Percentiles rank a stretch among this genome's conserved stretches.
These are phyloP conservation scores for Mesocentrotus franciscanus DNA, from an alignment of 53 echinoderm and acorn worm species.

Conservation along the genomic window DNA sequence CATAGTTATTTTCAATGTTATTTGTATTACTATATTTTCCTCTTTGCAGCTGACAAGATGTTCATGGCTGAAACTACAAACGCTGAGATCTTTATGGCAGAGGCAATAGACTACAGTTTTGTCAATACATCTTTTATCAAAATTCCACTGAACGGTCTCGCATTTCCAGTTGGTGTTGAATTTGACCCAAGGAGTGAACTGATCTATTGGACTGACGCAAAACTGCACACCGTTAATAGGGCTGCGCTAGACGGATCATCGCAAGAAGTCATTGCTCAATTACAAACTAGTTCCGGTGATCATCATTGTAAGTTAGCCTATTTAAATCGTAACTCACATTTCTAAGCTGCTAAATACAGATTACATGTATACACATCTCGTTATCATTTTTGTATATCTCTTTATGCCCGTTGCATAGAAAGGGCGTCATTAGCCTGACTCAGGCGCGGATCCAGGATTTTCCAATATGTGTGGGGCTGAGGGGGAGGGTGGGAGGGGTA, in stretches of 20 bases:
- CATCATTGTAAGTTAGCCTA: neutral
- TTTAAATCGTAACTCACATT: too few relatives aligned
- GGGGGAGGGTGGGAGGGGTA: too few relatives aligned
- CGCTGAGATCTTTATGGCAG: neutral
- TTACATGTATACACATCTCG: too few relatives aligned
- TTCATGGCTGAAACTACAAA: neutral
- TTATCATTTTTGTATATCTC: too few relatives aligned
- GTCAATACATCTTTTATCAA: neutral
- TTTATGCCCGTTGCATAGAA: too few relatives aligned
- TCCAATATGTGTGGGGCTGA: too few relatives aligned
- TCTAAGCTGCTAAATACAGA: too few relatives aligned
- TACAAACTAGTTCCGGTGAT: neutral
- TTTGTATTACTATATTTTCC: too few relatives aligned
- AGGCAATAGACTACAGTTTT: neutral
- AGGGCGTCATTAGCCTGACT: too few relatives aligned
- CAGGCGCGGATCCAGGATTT: too few relatives aligned
- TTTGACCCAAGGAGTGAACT: neutral
- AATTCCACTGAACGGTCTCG: neutral
- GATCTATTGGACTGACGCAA: neutral
- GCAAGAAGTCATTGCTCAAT: neutral
- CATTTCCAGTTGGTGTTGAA: neutral
- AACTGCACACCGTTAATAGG: neutral
- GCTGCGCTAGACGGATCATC: neutral
- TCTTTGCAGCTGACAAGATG: conserved; percentile 13
- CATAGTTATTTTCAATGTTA: too few relatives aligned